These are phyloP conservation scores for Alouatta caraya DNA, from an alignment of 2,797 vertebrate genomes.

Conservation along the genomic window DNA sequence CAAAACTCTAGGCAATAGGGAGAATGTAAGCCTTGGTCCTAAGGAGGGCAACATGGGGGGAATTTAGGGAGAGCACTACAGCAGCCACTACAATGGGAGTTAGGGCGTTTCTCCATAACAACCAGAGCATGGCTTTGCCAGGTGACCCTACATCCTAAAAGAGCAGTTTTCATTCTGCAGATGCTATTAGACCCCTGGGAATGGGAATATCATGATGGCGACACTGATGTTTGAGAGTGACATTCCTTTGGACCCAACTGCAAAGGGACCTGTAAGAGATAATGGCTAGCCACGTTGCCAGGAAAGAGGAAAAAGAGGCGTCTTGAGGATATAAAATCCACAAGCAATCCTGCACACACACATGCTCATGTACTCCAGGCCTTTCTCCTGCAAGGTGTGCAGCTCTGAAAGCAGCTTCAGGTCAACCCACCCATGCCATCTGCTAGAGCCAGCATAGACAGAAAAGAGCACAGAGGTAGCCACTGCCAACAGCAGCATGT, in stretches of 20 bases:
- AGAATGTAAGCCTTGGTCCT: background rate
- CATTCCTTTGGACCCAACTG: background rate
- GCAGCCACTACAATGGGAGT: background rate
- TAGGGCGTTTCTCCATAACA: background rate
- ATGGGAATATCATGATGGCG: background rate
- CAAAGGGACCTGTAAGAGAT: background rate
- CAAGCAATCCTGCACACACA: background rate
- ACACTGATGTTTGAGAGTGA: background rate
- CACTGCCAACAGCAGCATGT: rapidly evolving
- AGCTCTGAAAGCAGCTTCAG: background rate
- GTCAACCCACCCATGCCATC: background rate
- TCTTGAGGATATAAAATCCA: background rate
- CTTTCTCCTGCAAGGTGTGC: no score
- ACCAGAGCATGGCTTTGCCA: background rate
- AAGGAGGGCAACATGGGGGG: background rate
- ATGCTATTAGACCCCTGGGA: background rate
- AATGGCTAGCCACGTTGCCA: background rate
- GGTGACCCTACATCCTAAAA: background rate
- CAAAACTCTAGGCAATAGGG: background rate
- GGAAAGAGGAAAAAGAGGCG: background rate
- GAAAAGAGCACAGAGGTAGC: background rate
- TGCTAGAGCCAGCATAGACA: no score
- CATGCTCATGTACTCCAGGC: background rate
- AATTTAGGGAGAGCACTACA: background rate
- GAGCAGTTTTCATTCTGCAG: background rate